Percentiles rank a stretch among this genome's conserved stretches.
Conservation (phyloP, 2,888 invertebrate genomes). For the Girardia tigrina region DNA sequence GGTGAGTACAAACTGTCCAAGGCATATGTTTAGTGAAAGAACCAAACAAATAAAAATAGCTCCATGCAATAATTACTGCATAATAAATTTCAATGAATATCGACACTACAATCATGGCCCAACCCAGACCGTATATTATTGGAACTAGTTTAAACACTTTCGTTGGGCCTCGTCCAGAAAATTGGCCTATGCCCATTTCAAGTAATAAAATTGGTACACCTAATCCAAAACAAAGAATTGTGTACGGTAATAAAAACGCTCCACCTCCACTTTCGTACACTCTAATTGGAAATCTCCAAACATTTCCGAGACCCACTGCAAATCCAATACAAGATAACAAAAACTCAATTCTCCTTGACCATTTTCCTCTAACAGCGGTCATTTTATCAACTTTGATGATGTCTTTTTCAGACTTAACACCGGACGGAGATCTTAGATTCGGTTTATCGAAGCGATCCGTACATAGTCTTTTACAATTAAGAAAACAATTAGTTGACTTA, state of each 20-base stretch:
- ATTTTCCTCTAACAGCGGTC: not conserved
- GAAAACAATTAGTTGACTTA: no score
- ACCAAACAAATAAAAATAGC: slow-evolving; percentile 3
- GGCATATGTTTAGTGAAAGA: not conserved
- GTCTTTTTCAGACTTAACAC: not conserved
- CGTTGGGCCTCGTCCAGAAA: not conserved
- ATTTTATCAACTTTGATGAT: not conserved
- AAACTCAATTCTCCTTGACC: not conserved
- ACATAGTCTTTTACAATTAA: not conserved
- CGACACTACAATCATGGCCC: not conserved
- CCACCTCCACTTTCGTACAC: slow-evolving; percentile 5
- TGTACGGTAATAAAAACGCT: not conserved
- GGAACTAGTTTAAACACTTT: slow-evolving; percentile 12
- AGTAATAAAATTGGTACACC: not conserved
- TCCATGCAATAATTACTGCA: not conserved
- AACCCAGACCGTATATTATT: not conserved
- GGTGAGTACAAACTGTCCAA: slow-evolving; percentile 8
- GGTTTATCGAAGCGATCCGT: not conserved
- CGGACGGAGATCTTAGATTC: not conserved
- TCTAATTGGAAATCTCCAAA: not conserved
- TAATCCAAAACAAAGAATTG: not conserved
- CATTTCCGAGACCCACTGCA: not conserved
- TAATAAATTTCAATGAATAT: not conserved
- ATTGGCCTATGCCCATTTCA: not conserved
- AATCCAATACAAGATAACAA: not conserved